A percentile compares a stretch with the other conserved stretches of the same genome.
Conservation (phyloP, 2,113 vertebrate genomes). For the Platanista minor region DNA sequence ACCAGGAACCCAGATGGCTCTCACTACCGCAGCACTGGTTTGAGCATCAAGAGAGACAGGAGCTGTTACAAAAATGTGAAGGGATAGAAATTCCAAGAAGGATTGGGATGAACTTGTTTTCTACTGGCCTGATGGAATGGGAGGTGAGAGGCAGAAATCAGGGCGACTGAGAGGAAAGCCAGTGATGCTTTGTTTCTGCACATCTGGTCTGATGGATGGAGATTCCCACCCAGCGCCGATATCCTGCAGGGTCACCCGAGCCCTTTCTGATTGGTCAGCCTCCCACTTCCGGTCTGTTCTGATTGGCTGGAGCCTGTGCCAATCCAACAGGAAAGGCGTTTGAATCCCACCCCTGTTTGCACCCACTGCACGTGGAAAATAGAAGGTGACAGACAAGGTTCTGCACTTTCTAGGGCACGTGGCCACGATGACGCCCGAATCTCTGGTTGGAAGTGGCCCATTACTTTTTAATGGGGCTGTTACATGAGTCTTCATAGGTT, state of each 20-base stretch:
- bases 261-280: background rate
- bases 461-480: background rate
- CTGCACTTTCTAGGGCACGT: too few relatives aligned
- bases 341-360: fast-evolving
- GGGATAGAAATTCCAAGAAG: too few relatives aligned
- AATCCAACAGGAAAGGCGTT: background rate
- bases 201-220: background rate
- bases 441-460: background rate
- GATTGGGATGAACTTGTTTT: fast-evolving
- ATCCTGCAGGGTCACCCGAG: fast-evolving
- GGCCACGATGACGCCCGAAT: fast-evolving
- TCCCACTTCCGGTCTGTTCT: background rate
- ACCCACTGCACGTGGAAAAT: fast-evolving
- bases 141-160: too few relatives aligned
- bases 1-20: fast-evolving
- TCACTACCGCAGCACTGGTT: background rate
- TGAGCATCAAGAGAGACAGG: background rate
- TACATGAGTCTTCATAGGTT: fast-evolving
- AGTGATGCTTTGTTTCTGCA: fast-evolving
- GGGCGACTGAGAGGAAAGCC: fast-evolving
- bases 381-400: background rate
- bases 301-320: background rate
- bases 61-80: fast-evolving
- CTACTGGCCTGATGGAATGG: too few relatives aligned
- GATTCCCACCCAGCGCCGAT: too few relatives aligned